Evolutionary conservation across 2,888 invertebrate species (phyloP).

Genomic region (Dryadula phaetusa): DNA sequence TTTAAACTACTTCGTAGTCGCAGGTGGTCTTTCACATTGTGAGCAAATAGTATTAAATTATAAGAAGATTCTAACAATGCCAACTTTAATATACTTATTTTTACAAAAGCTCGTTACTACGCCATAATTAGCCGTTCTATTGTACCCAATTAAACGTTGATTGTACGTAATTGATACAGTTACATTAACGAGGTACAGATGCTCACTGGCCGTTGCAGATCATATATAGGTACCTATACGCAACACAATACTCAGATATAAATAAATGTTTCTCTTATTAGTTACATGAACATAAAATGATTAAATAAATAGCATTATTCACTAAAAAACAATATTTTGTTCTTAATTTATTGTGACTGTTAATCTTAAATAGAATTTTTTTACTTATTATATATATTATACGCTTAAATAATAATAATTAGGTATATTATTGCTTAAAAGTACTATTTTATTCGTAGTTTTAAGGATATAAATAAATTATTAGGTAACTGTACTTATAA

Average conservation of each 20-base stretch:
- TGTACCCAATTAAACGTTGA: constrained; percentile 51
- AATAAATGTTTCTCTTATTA: background rate
- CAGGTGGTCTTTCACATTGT: too few relatives aligned
- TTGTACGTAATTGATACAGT: constrained; percentile 58
- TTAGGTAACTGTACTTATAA: constrained; percentile 20
- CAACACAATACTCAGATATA: background rate
- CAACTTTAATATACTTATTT: constrained; percentile 4
- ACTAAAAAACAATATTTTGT: too few relatives aligned
- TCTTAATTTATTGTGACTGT: too few relatives aligned
- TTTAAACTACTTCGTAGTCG: too few relatives aligned
- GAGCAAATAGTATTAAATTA: background rate
- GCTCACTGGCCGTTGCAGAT: constrained; percentile 37
- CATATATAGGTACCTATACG: constrained; percentile 12
- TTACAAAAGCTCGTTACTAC: constrained; percentile 11
- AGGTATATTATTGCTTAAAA: background rate
- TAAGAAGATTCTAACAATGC: background rate
- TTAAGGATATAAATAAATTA: background rate
- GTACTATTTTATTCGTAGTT: background rate
- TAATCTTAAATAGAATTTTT: too few relatives aligned
- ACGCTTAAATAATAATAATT: background rate
- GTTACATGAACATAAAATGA: background rate
- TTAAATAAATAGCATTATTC: too few relatives aligned
- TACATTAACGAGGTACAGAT: constrained; percentile 47
- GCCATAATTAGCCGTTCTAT: constrained; percentile 61
- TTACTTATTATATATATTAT: too few relatives aligned